Percentiles rank a stretch among this genome's conserved stretches.
Conservation (phyloP, 2,888 invertebrate species). For the Drosophila merina region DNA sequence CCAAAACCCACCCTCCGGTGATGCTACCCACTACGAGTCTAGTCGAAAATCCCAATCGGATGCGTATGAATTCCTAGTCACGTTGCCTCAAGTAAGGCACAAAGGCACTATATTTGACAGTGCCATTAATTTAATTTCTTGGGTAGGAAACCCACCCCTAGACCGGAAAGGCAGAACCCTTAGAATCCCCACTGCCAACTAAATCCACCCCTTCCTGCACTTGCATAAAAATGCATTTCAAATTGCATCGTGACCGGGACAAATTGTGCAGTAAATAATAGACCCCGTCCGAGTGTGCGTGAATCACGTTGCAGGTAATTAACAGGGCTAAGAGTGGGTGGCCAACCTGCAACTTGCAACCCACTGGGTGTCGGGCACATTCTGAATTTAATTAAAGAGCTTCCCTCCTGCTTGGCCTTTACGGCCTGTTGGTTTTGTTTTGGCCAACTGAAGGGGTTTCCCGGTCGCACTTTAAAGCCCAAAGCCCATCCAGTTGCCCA, state of each 20-base stretch:
- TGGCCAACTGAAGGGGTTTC: conserved; percentile 58
- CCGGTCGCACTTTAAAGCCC: conserved; percentile 51
- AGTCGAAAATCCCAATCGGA: conserved; percentile 53
- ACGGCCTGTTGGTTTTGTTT: conserved; percentile 56
- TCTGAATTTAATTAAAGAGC: conserved; percentile 67
- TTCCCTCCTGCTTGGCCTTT: conserved; percentile 39
- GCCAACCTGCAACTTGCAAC: conserved; percentile 19
- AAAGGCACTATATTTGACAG: conserved; percentile 22
- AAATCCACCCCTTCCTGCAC: conserved; percentile 50
- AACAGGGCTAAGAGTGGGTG: conserved; percentile 12
- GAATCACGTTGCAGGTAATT: conserved; percentile 62
- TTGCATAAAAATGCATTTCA: conserved; percentile 73
- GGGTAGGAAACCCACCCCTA: conserved; percentile 46
- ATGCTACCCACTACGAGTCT: background rate
- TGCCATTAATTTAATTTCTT: conserved; percentile 50
- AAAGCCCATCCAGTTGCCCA: conserved; percentile 20
- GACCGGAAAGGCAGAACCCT: background rate
- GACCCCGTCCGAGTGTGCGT: conserved; percentile 30
- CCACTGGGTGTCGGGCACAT: conserved; percentile 54
- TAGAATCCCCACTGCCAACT: conserved; percentile 25
- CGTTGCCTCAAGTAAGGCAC: conserved; percentile 63
- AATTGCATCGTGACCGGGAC: conserved; percentile 75
- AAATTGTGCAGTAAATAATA: conserved; percentile 61
- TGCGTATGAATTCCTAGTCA: conserved; percentile 61
- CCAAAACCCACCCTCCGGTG: conserved; percentile 38